A percentile compares a stretch with the other conserved stretches of the same genome.
Conservation (phyloP, 2,113 vertebrate species). For the Brevimyrus niger region DNA sequence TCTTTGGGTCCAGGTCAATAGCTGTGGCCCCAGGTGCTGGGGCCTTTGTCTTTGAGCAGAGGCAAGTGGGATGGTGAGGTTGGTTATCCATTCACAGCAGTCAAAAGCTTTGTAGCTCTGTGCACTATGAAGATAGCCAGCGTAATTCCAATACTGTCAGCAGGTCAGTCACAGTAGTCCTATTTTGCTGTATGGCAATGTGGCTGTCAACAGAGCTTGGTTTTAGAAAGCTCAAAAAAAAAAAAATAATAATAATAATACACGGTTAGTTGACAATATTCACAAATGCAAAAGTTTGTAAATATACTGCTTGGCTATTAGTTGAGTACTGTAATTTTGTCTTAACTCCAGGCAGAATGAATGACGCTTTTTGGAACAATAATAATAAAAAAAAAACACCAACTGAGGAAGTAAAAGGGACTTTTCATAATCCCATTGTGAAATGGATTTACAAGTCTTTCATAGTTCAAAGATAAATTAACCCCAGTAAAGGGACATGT, state of each 20-base stretch:
- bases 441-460: conserved; percentile 3
- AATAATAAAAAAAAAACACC: conserved; percentile 21
- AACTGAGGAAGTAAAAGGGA: neutral
- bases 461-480: conserved; percentile 1
- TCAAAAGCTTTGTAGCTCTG: neutral
- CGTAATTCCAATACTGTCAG: conserved; percentile 8
- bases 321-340: conserved; percentile 8
- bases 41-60: neutral
- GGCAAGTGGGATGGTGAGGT: neutral
- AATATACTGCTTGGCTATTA: conserved; percentile 13
- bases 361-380: conserved; percentile 11
- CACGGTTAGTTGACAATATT: conserved; percentile 22
- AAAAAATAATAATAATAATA: conserved; percentile 5
- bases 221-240: conserved; percentile 12
- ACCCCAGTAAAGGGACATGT: neutral
- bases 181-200: neutral
- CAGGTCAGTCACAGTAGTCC: conserved; percentile 12
- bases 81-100: neutral
- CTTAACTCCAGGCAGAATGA: conserved; percentile 20
- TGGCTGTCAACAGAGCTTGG: neutral
- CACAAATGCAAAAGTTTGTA: conserved; percentile 25
- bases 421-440: conserved; percentile 4
- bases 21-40: neutral
- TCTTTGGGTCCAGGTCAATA: neutral
- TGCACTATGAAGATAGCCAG: neutral